Percentiles rank a stretch among this genome's conserved stretches.
phyloP scores from a whole-genome alignment of 1,140 invertebrate genomes.

The Macrocentrus cingulum region DNA sequence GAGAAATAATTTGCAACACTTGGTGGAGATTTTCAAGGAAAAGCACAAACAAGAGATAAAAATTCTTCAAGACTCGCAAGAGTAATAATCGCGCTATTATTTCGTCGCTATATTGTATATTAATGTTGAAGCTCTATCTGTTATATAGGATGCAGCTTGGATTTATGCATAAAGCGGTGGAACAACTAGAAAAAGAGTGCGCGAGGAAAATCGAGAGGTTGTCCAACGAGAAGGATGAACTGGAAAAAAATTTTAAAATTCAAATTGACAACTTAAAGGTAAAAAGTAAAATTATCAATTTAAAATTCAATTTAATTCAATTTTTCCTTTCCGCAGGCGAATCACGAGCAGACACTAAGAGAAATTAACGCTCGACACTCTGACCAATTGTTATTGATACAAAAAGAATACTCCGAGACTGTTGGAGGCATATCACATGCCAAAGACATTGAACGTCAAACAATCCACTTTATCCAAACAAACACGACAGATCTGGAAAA shows the following conservation, averaged over 20 bases:
- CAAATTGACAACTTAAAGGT: conserved; percentile 49
- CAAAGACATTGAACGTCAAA: conserved; percentile 45
- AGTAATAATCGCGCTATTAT: conserved; percentile 40
- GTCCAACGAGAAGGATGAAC: conserved; percentile 43
- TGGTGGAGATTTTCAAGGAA: conserved; percentile 43
- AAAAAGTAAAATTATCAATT: conserved; percentile 21
- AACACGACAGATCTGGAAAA: conserved; percentile 42
- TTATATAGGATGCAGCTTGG: conserved; percentile 42
- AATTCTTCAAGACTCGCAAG: conserved; percentile 49
- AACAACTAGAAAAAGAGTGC: conserved; percentile 44
- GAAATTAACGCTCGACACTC: conserved; percentile 44
- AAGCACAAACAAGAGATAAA: conserved; percentile 48
- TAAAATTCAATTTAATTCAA: conserved; percentile 11
- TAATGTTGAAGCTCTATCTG: conserved; percentile 14
- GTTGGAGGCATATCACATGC: conserved; percentile 48
- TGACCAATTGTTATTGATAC: conserved; percentile 42
- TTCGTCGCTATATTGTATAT: conserved; percentile 2
- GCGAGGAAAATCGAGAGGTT: conserved; percentile 49
- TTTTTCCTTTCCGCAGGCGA: conserved; percentile 36
- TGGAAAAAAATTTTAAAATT: conserved; percentile 41
- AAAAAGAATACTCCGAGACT: conserved; percentile 46
- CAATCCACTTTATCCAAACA: conserved; percentile 40
- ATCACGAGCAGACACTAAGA: conserved; percentile 37
- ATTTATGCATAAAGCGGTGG: conserved; percentile 43
- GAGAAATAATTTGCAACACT: conserved; percentile 45